Base-by-base conservation (phyloP, 2,888 invertebrate genomes). In the Apamea crenata region DNA sequence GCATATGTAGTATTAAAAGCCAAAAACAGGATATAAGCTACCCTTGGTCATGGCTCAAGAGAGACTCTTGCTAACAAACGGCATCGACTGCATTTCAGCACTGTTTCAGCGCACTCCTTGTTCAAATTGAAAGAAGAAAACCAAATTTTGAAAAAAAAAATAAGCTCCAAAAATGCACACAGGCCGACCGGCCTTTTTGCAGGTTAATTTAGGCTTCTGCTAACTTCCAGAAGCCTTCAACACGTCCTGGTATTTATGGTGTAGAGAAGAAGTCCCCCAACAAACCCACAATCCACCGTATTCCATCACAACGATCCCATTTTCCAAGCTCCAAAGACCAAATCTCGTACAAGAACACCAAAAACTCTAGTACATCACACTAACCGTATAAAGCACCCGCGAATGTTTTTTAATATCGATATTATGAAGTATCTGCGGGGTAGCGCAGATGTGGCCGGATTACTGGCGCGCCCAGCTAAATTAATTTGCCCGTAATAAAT, bases 401-500 rank as follows among this genome's bases (percentile, higher is more conserved):
- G 80, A 89, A 90, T 89, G 88, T 90, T 92, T 92, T 92, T 92
- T 91, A 91, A 91, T 92, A 92, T 92, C 91, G 89, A 92, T 91
- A 89, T 90, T 91, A 92, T 90, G 90, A 88, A 90, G 90, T 87
- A 79, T 75, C 77, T 70, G 61, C 78, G 50, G 66, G 75, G 85
- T 66, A 59, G 74, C 88, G 87, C 95, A 95, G 94, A 94, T 94
- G 95, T 88, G 92, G 86, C 87, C 80, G 91, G 94, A 92, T 93
- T 93, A 93, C 90, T 81, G 81, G 86, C 82, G 88, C 89, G 88
- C 88, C 90, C 91, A 85, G 93, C 85, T 82, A 94, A 95, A 89
- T 95, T 94, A 95, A 94, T 94, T 94, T 93, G 91, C 90, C 91
- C 89, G 90, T 91, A 93, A 94, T 95, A 95, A 95, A 95, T 94